Evolutionary conservation across 2,888 invertebrate genomes (phyloP), one percentile per base, ranked within the genome.

Genomic region (Stegana nigrithorax): DNA sequence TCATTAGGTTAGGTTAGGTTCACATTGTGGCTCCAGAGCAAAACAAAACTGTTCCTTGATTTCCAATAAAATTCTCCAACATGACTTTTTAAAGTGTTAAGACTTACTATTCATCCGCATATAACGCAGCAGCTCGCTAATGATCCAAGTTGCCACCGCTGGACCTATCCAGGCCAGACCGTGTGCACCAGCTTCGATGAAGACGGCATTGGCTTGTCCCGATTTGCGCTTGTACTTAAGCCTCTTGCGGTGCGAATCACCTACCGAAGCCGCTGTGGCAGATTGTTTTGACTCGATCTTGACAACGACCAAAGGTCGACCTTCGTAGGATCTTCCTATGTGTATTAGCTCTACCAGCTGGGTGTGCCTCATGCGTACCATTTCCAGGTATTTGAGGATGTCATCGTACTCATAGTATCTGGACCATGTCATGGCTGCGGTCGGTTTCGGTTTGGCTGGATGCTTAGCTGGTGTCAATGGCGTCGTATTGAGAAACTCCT

Each of bases 101-200:
- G n/a, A 75, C 75, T 85, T 71, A 87, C 91, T 87, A 70, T 87
- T 86, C 1, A 86, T 85, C 55, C 90, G 87, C 70, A 89, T 88
- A 64, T 90, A 89, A 70, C 88, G 90, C n/a, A 91, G 88, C 29
- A 92, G 83, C 60, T 91, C 89, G 67, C 89, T 89, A 63, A 92
- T 85, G 73, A 92, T 90, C 89, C 91, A 93, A 19, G 91, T 90
- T 42, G 91, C 90, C 0, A 91, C 90, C 0, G 94, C 93, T 0
- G 93, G 91, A 1, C 92, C 89, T 71, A 94, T 92, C 94, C 94
- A 94, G 84, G 94, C 94, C 71, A 91, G 84, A 1, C 91, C 92
- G 75, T 92, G 92, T 64, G 89, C 87, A 0, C 94, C 94, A 8
- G 91, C 93, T 77, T 95, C 95, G 29, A 95, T 88, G 89, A 94